Percentiles rank a stretch among this genome's conserved stretches.
Evolutionary conservation across 2,888 invertebrate species (phyloP).

Genomic region (Himalopsyche japonica): DNA sequence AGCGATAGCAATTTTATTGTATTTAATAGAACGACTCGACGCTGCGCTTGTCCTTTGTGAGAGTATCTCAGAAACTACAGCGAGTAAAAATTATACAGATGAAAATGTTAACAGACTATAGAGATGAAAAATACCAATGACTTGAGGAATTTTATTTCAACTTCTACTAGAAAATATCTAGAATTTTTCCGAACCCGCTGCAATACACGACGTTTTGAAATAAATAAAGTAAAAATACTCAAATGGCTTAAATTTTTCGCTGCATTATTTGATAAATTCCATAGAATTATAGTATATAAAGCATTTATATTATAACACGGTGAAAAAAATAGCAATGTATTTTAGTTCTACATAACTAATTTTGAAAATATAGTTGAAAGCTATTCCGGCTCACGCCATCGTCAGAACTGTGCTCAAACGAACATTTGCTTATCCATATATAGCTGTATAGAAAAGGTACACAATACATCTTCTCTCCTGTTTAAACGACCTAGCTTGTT

Average conservation of each 20-base stretch:
- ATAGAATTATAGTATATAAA: not conserved
- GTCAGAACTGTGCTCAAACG: too few relatives aligned
- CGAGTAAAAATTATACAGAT: not conserved
- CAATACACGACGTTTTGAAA: not conserved
- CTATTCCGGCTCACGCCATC: too few relatives aligned
- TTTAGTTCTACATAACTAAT: too few relatives aligned
- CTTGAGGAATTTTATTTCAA: not conserved
- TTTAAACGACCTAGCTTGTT: too few relatives aligned
- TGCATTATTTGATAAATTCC: not conserved
- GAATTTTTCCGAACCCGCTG: not conserved
- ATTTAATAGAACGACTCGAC: not conserved
- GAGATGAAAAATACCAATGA: constrained; percentile 15
- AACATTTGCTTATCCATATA: too few relatives aligned
- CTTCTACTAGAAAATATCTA: not conserved
- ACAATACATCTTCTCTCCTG: too few relatives aligned
- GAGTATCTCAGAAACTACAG: not conserved
- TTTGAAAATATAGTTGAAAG: too few relatives aligned
- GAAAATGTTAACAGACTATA: not conserved
- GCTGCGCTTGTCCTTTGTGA: not conserved
- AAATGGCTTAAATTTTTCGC: not conserved
- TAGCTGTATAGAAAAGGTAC: too few relatives aligned
- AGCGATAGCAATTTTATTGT: too few relatives aligned
- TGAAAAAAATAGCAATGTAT: too few relatives aligned
- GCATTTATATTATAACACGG: not conserved
- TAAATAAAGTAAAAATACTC: not conserved